phyloP scores from a whole-genome alignment of 30 jellyfish, hydroid and myxozoan species.

The Aurelia sp. region DNA sequence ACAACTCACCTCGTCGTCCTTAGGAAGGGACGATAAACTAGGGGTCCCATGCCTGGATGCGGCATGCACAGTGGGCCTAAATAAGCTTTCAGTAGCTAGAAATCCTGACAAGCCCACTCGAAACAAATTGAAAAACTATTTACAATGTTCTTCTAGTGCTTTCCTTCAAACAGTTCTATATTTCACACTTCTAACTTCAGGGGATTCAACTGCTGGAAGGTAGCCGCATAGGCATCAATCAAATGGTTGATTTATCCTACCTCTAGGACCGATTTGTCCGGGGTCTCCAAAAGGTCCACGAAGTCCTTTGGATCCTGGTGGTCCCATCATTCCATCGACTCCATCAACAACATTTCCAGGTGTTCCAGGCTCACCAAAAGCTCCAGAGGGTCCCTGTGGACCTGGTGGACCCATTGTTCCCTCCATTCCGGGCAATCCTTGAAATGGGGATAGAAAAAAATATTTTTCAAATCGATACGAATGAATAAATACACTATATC shows the following conservation, averaged over 20 bases:
- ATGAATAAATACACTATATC: neutral
- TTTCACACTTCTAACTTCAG: neutral
- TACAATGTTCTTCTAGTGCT: slow-evolving; percentile 5
- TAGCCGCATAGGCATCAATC: no score
- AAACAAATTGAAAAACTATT: no score
- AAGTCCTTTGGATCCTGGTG: slow-evolving; percentile 65
- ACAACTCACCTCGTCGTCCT: no score
- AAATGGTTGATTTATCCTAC: slow-evolving; percentile 4
- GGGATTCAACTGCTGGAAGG: no score
- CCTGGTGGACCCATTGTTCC: slow-evolving; percentile 86
- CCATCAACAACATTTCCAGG: slow-evolving; percentile 46
- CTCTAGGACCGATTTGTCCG: slow-evolving; percentile 60
- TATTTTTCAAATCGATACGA: no score
- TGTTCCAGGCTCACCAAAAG: slow-evolving; percentile 76
- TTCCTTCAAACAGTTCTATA: neutral
- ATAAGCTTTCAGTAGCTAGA: no score
- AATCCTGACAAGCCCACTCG: no score
- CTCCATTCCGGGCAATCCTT: slow-evolving; percentile 86
- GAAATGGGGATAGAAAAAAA: neutral
- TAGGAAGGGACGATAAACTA: no score
- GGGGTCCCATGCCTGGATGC: no score
- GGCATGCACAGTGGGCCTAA: no score
- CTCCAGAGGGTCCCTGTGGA: slow-evolving; percentile 76
- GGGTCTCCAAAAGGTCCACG: slow-evolving; percentile 74
- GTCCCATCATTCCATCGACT: slow-evolving; percentile 73